Base-by-base conservation (phyloP, 2,113 vertebrate genomes). In the Heterotis niloticus region DNA sequence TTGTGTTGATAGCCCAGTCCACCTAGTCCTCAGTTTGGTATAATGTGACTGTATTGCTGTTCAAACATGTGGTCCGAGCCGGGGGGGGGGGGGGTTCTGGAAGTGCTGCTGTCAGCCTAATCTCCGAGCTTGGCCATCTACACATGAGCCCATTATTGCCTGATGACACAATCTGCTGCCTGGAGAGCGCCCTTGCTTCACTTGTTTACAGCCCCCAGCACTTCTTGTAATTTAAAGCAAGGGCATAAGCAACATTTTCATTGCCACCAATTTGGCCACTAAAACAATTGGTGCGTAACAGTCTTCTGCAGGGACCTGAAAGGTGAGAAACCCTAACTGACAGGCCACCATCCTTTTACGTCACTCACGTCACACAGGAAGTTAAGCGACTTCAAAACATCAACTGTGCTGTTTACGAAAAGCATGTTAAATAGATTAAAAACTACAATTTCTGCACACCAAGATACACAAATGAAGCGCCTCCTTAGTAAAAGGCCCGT, bases 81-180 rank as follows among this genome's bases (percentile, higher is more conserved):
- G 34, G 7, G 34, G 3, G 34, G n/a, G n/a, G n/a, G 75, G 82
- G 79, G n/a, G 84, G 81, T 77, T 52, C 83, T 80, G 85, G 84
- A 80, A 64, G 79, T 79, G 76, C 80, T 84, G 89, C 86, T 87
- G 86, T 91, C 87, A 90, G 86, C 84, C 85, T 92, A 88, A 91
- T 89, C 89, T 69, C 67, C 75, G 54, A 26, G 81, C 81, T 79
- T 78, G 79, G 80, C 51, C 82, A 72, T 44, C 83, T 34, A 75
- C 83, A 20, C 82, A 78, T 44, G 1, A 80, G 78, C 84, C 83
- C 85, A 88, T 88, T 84, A 83, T 81, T 82, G 77, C 80, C 80
- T 86, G 83, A 80, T 89, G 88, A 88, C 86, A 87, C 87, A 84
- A 88, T 87, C 85, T 86, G 85, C 88, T 87, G 57, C 18, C 68